A percentile compares a stretch with the other conserved stretches of the same genome.
Evolutionary conservation across 1,140 invertebrate genomes (phyloP).

Genomic region (Lerema accius): DNA sequence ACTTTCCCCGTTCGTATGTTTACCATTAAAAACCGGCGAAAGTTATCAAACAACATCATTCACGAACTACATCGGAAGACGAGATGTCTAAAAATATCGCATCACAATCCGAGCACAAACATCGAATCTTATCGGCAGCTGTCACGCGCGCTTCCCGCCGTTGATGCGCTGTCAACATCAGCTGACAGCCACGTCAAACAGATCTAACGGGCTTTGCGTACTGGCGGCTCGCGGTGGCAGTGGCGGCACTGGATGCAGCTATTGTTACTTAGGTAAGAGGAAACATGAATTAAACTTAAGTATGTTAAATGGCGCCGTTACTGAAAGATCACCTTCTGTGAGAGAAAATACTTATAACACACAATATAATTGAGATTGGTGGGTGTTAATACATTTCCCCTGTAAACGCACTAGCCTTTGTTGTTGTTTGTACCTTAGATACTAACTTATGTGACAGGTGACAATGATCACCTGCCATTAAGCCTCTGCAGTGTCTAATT

Average conservation of each 20-base stretch:
- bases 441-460: too few relatives aligned
- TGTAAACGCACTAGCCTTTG: too few relatives aligned
- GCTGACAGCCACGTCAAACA: constrained; percentile 48
- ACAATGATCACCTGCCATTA: too few relatives aligned
- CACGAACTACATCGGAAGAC: constrained; percentile 10
- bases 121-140: constrained; percentile 42
- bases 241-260: constrained; percentile 26
- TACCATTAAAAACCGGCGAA: background rate
- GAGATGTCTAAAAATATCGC: constrained; percentile 30
- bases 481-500: too few relatives aligned
- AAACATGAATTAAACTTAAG: background rate
- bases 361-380: too few relatives aligned
- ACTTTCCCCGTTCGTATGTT: too few relatives aligned
- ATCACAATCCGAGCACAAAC: constrained; percentile 31
- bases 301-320: too few relatives aligned
- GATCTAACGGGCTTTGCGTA: constrained; percentile 19
- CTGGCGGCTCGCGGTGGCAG: too few relatives aligned
- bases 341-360: too few relatives aligned
- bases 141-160: constrained; percentile 40
- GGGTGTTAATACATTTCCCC: too few relatives aligned
- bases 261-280: background rate
- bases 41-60: constrained; percentile 7
- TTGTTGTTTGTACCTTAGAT: too few relatives aligned
- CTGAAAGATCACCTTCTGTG: too few relatives aligned
- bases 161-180: constrained; percentile 47